These are phyloP conservation scores for Nannoperca australis DNA, from an alignment of 2,797 vertebrate species.

Conservation along the genomic window DNA sequence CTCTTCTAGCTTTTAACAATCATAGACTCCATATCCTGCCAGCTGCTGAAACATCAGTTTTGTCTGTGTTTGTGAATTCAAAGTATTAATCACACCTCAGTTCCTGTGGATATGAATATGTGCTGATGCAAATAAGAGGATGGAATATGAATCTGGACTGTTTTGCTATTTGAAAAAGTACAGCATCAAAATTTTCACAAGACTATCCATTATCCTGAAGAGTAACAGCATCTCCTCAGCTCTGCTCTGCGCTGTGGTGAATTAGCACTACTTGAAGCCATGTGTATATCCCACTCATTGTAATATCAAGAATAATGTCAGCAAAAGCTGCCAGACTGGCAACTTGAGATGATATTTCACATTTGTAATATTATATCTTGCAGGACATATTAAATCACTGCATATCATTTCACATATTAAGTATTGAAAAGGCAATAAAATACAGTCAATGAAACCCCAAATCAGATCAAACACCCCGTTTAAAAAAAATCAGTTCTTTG, in stretches of 20 bases:
- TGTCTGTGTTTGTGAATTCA: slow-evolving; percentile 21
- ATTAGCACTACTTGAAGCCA: slow-evolving; percentile 18
- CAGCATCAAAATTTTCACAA: slow-evolving; percentile 10
- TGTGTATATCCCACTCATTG: slow-evolving; percentile 8
- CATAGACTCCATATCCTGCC: slow-evolving; percentile 3
- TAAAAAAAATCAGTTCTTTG: slow-evolving; percentile 1
- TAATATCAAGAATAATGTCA: slow-evolving; percentile 43
- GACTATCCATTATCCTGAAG: slow-evolving; percentile 26
- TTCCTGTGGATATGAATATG: slow-evolving; percentile 32
- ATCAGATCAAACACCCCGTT: slow-evolving; percentile 7
- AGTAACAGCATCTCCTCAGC: background rate
- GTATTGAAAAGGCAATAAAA: slow-evolving; percentile 34
- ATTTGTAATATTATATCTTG: slow-evolving; percentile 46
- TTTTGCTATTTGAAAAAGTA: slow-evolving; percentile 20
- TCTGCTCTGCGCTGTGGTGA: slow-evolving; percentile 14
- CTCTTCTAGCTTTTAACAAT: slow-evolving; percentile 32
- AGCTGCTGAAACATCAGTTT: slow-evolving; percentile 34
- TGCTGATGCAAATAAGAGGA: slow-evolving; percentile 35
- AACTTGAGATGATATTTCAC: slow-evolving; percentile 34
- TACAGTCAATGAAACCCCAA: slow-evolving; percentile 26
- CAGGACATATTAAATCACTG: slow-evolving; percentile 44
- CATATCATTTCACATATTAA: slow-evolving; percentile 15
- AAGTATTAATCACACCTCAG: slow-evolving; percentile 39
- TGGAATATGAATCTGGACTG: slow-evolving; percentile 30
- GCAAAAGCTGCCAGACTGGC: slow-evolving; percentile 19